These are phyloP conservation scores for Apamea anceps DNA, from an alignment of 2,888 invertebrate species.

Conservation along the genomic window DNA sequence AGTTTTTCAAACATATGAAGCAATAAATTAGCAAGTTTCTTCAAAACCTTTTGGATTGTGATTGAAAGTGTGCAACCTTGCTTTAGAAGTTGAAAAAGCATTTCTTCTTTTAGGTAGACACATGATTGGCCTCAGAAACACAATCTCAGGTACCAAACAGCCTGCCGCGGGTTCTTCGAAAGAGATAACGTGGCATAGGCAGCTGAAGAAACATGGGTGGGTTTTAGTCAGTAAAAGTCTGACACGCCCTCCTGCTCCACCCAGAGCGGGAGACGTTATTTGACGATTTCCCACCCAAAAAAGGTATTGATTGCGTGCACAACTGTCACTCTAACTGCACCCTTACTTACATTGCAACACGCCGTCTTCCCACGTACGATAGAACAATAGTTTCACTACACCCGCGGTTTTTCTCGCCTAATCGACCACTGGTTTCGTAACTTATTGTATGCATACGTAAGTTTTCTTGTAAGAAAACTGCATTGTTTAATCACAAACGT, in stretches of 20 bases:
- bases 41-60: background rate
- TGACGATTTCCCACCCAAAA: background rate
- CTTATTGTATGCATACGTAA: slow-evolving; percentile 76
- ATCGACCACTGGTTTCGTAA: slow-evolving; percentile 86
- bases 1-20: background rate
- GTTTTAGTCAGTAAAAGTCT: too few species aligned
- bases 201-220: too few species aligned
- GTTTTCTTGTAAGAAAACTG: slow-evolving; percentile 68
- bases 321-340: slow-evolving; percentile 21
- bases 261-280: too few species aligned
- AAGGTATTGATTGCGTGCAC: background rate
- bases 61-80: background rate
- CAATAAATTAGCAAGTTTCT: background rate
- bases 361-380: slow-evolving; percentile 78
- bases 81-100: background rate
- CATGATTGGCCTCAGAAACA: background rate
- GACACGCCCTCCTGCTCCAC: too few species aligned
- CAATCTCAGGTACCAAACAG: background rate
- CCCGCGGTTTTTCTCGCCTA: slow-evolving; percentile 82
- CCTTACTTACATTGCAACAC: slow-evolving; percentile 58
- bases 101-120: background rate
- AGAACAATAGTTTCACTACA: slow-evolving; percentile 76
- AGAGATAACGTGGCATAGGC: too few species aligned
- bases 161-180: too few species aligned
- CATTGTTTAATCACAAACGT: slow-evolving; percentile 74